Percentiles rank a stretch among this genome's conserved stretches.
Evolutionary conservation across 2,888 invertebrate genomes (phyloP).

Genomic region (Timema podura): DNA sequence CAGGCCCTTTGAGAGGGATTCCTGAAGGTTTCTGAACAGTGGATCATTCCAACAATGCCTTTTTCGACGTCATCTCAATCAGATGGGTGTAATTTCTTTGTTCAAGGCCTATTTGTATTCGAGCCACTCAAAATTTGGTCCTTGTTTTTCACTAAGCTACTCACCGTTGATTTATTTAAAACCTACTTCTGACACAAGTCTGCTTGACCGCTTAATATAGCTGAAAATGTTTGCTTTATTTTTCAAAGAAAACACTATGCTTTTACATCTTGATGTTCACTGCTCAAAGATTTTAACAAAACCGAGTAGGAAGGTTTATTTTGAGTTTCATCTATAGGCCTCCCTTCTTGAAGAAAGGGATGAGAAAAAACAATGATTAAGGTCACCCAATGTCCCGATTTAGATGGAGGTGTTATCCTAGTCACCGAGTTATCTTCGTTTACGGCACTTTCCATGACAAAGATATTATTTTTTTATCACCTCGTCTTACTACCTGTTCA

Average conservation of each 20-base stretch:
- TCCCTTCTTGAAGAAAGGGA: too few species aligned
- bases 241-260: not conserved
- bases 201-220: not conserved
- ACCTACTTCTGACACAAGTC: not conserved
- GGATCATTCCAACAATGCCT: not conserved
- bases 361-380: too few species aligned
- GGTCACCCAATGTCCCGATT: too few species aligned
- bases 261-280: not conserved
- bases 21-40: not conserved
- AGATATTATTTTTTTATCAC: too few species aligned
- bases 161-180: not conserved
- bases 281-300: too few species aligned
- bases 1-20: not conserved
- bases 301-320: too few species aligned
- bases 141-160: not conserved
- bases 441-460: too few species aligned
- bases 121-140: not conserved
- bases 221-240: not conserved
- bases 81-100: not conserved
- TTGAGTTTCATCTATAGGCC: too few species aligned
- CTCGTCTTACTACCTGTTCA: too few species aligned
- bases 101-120: not conserved
- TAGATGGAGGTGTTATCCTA: too few species aligned
- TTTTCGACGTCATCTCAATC: not conserved
- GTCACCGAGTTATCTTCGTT: too few species aligned